Conservation (phyloP, 2,797 vertebrate genomes). For the Molossus alvarezi region DNA sequence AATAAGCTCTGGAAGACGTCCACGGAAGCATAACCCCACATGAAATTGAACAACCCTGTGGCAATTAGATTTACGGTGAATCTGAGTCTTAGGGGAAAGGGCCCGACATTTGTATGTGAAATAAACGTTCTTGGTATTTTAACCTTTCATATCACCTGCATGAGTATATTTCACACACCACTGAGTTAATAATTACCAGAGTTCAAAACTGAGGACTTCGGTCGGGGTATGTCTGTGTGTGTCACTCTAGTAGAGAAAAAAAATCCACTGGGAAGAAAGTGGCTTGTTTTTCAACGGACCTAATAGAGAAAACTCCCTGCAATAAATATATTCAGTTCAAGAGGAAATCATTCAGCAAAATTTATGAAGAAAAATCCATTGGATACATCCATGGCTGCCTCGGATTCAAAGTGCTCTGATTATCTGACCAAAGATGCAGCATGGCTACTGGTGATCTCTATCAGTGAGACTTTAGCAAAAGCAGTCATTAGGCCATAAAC, state of each 20-base stretch:
- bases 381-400: conserved; percentile 9
- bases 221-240: not conserved
- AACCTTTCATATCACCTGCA: not conserved
- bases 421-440: not conserved
- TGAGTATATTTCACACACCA: not conserved
- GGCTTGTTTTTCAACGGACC: not conserved
- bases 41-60: conserved; percentile 24
- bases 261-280: not conserved
- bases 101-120: not conserved
- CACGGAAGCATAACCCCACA: conserved; percentile 26
- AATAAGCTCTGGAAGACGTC: conserved; percentile 63
- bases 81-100: conserved; percentile 7
- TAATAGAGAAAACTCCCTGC: conserved; percentile 11
- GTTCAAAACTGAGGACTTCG: conserved; percentile 10
- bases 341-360: conserved; percentile 8
- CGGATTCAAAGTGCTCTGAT: not conserved
- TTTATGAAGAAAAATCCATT: conserved; percentile 20
- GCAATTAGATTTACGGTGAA: conserved; percentile 44
- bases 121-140: not conserved
- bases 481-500: not conserved
- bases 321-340: not conserved
- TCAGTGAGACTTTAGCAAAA: not conserved
- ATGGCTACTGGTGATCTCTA: not conserved
- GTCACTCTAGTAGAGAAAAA: not conserved
- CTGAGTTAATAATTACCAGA: not conserved